Evolutionary conservation across 2,888 invertebrate genomes (phyloP), one percentile per base, ranked within the genome.

Genomic region (Thereva nobilitata): DNA sequence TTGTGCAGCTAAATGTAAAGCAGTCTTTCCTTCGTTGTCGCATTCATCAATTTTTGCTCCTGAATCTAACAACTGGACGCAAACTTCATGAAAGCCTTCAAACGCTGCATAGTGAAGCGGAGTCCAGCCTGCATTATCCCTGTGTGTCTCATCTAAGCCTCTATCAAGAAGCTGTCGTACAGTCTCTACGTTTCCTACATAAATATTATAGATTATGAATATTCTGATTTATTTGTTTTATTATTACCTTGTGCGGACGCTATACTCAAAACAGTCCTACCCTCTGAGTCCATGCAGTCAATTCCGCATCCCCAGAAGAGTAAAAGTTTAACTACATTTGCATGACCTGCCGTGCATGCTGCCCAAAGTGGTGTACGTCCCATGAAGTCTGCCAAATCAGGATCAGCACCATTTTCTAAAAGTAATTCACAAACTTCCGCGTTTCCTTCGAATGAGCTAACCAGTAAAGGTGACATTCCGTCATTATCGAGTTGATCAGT

Each of bases 121-220:
- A 0, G 97, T 97, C 97, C 97, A 97, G 0, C 97, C 97, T 0
- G 93, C 92, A 81, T 96, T 95, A 78, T 97, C 97, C 23, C 92
- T 83, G 76, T 93, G 93, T 69, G 92, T 92, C 74, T 93, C 93
- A 74, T 93, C 93, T 54, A 93, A 77, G 0, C 93, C 97, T 72
- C 95, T 85, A 78, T 93, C 95, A 10, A 97, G 83, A 49, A 97
- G 83, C 76, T 93, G 92, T 23, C 92, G 86, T 0, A 97, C 96
- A 7, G 96, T 94, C 73, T 93, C 92, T 44, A 91, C 90, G 75
- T 91, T 90, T 42, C 89, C 86, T 85, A 74, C 0, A 56, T 49
- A 69, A 35, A 55, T n/a, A 55, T 8, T 2, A 5, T 38, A 40
- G 4, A 49, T 42, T 9, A 3, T 9, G 54, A 66, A 23, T 66